A percentile compares a stretch with the other conserved stretches of the same genome.
Evolutionary conservation across 2,888 invertebrate genomes (phyloP).

Genomic region (Watsonalla cultraria): DNA sequence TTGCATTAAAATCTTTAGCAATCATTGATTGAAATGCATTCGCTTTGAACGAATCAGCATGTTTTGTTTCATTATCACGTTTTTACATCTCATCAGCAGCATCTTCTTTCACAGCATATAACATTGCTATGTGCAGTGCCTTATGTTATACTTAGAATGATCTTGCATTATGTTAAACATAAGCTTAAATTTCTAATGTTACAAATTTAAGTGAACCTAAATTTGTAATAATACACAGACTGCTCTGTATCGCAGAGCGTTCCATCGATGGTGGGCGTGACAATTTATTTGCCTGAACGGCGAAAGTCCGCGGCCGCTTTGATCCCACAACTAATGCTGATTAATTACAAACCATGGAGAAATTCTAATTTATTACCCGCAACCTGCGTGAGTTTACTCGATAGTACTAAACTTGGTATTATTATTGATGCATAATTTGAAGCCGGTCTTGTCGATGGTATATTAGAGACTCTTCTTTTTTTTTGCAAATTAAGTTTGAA

Average conservation of each 20-base stretch:
- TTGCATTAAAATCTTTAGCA: too few relatives aligned
- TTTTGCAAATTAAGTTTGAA: too few relatives aligned
- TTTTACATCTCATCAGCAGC: too few relatives aligned
- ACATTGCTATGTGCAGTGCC: too few relatives aligned
- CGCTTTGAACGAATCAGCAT: too few relatives aligned
- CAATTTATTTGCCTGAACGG: constrained; percentile 45
- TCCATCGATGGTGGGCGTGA: constrained; percentile 41
- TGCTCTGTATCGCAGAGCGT: constrained; percentile 5
- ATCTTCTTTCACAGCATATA: too few relatives aligned
- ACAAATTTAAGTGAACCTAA: neutral
- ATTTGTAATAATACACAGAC: neutral
- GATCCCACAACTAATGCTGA: constrained; percentile 48
- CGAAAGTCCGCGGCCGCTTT: constrained; percentile 57
- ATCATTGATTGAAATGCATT: too few relatives aligned
- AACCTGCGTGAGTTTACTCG: neutral
- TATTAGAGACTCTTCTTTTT: too few relatives aligned
- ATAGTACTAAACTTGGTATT: neutral
- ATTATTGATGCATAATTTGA: neutral
- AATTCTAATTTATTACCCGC: constrained; percentile 43
- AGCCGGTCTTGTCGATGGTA: too few relatives aligned
- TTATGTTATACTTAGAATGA: too few relatives aligned
- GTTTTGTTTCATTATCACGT: too few relatives aligned
- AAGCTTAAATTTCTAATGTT: neutral
- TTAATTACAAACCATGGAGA: constrained; percentile 48
- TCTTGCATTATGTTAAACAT: too few relatives aligned